Evolutionary conservation across 1,140 invertebrate genomes (phyloP), one percentile per base, ranked within the genome.

Genomic region (Carposina sasakii): DNA sequence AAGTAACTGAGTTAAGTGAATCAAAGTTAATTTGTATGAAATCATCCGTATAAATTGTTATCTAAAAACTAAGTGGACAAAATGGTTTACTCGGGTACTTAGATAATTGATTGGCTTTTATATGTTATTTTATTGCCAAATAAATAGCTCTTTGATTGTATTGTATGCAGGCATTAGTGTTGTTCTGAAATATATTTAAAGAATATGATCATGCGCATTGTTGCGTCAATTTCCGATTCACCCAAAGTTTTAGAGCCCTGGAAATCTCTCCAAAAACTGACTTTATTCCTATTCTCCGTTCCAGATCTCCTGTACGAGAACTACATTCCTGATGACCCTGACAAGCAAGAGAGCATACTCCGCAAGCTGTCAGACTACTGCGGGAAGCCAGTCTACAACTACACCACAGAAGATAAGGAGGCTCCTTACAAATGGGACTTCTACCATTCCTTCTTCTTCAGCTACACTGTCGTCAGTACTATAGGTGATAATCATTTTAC

Each of bases 401-500:
- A 88, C 31, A 89, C 87, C 9, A 87, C 86, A 0, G 86, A 87
- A 50, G 87, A 90, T 33, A 76, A 81, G 0, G 87, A 90, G 6
- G 81, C 81, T 0, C 76, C 86, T 0, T 85, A 81, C 17, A 89
- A 88, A 56, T 98, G 96, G 96, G 94, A 94, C 62, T 97, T 95
- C 77, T 97, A 96, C 65, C 95, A 97, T 76, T 92, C 95, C 0
- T 91, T 98, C 60, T 98, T 98, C 85, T 98, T 98, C 72, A 93
- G 96, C 15, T 93, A 96, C 57, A 98, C 96, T 0, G 94, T 98
- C 3, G 92, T 98, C 57, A 98, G 95, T 65, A 98, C 96, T 4
- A 96, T 98, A 21, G 36, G 36, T 39, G 10, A n/a, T n/a, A n/a
- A n/a, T n/a, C n/a, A n/a, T n/a, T n/a, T n/a, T n/a, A n/a, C n/a